These are phyloP conservation scores for Corythornis madagascariensis DNA, from an alignment of 2,113 vertebrate species.

Conservation along the genomic window DNA sequence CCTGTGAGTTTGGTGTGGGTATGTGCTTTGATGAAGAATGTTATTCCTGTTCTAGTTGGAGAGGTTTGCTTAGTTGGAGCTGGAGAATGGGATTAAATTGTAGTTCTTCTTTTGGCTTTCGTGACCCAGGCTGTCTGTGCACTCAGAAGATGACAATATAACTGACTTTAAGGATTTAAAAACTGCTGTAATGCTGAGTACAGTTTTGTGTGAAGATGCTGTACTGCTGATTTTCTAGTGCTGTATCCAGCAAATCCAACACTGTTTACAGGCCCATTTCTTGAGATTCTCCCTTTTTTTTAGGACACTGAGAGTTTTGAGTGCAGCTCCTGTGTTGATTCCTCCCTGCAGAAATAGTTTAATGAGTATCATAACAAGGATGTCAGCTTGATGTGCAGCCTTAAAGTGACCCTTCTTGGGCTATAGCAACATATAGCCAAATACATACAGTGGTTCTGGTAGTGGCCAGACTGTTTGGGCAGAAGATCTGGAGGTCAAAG, in stretches of 20 bases:
- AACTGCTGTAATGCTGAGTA: neutral
- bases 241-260: neutral
- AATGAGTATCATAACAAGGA: neutral
- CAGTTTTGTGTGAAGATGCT: neutral
- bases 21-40: rapidly evolving
- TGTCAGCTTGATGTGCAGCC: neutral
- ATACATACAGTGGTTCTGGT: neutral
- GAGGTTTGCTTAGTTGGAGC: neutral
- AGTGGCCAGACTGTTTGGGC: neutral
- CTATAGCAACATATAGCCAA: neutral
- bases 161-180: neutral
- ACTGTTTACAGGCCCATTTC: neutral
- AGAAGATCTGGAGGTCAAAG: neutral
- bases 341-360: neutral
- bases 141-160: neutral
- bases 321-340: neutral
- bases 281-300: neutral
- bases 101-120: neutral
- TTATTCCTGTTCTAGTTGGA: neutral
- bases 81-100: neutral
- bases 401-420: neutral
- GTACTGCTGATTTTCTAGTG: neutral
- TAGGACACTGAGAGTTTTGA: neutral
- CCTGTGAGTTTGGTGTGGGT: neutral
- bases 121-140: neutral